Percentiles rank a stretch among this genome's conserved stretches.
phyloP scores from a whole-genome alignment of 2,797 vertebrate species.

The Pipistrellus pygmaeus region DNA sequence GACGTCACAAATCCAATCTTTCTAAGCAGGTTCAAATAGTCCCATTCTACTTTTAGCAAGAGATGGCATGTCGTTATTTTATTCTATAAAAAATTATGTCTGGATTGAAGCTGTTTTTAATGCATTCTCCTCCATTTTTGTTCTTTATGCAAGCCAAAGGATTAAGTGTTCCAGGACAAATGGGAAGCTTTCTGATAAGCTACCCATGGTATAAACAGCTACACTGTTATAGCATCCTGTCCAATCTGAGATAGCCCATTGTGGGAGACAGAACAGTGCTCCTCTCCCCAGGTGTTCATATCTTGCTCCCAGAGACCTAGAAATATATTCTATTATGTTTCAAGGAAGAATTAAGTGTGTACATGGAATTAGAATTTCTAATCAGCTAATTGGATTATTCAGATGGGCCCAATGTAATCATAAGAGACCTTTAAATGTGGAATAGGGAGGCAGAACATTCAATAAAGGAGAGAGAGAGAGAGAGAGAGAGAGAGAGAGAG shows the following conservation, averaged over 20 bases:
- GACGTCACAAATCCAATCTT: background rate
- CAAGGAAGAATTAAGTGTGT: background rate
- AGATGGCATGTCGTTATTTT: background rate
- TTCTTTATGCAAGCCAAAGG: background rate
- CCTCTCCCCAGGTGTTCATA: background rate
- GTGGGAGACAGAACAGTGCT: background rate
- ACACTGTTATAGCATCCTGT: accelerated
- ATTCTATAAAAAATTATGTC: background rate
- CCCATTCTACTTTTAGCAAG: background rate
- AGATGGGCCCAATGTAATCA: background rate
- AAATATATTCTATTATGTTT: background rate
- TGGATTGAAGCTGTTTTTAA: background rate
- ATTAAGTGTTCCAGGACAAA: background rate
- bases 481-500: background rate
- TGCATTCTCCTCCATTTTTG: background rate
- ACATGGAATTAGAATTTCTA: background rate
- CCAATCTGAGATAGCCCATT: too few relatives aligned
- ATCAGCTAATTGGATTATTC: background rate
- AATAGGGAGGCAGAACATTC: background rate
- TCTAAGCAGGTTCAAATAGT: background rate
- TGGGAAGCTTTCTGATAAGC: background rate
- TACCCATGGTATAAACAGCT: background rate
- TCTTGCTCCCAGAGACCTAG: background rate
- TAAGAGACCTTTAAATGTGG: background rate
- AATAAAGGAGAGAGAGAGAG: too few relatives aligned